Evolutionary conservation across 2,113 vertebrate species (phyloP).

Genomic region (Aegotheles bennettii): DNA sequence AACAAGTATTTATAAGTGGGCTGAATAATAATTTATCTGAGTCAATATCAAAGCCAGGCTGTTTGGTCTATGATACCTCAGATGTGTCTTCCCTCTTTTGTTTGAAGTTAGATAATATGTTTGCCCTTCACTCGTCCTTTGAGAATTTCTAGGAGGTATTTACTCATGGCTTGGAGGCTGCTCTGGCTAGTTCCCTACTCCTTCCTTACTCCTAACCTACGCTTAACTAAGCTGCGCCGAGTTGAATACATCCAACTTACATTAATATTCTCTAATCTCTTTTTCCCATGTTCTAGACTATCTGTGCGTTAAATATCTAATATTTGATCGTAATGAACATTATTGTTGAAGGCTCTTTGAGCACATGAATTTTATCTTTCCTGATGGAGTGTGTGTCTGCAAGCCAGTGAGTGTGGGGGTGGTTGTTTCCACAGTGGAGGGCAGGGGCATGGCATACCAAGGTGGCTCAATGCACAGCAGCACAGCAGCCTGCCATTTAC

Average conservation of each 20-base stretch:
- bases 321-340: neutral
- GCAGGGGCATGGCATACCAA: neutral
- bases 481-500: neutral
- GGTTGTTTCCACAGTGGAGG: accelerated
- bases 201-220: neutral
- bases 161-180: neutral
- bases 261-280: neutral
- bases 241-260: neutral
- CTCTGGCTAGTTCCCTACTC: neutral
- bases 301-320: neutral
- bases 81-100: neutral
- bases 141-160: neutral
- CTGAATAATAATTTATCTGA: slow-evolving; percentile 29
- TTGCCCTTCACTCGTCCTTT: neutral
- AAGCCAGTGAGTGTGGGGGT: neutral
- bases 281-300: neutral
- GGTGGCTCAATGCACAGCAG: neutral
- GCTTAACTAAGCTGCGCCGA: neutral
- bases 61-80: neutral
- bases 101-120: slow-evolving; percentile 15
- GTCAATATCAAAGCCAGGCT: neutral
- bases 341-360: neutral
- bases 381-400: accelerated
- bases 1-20: neutral
- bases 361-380: neutral